These are phyloP conservation scores for Eupithecia dodoneata DNA, from an alignment of 2,888 invertebrate genomes.

Conservation along the genomic window DNA sequence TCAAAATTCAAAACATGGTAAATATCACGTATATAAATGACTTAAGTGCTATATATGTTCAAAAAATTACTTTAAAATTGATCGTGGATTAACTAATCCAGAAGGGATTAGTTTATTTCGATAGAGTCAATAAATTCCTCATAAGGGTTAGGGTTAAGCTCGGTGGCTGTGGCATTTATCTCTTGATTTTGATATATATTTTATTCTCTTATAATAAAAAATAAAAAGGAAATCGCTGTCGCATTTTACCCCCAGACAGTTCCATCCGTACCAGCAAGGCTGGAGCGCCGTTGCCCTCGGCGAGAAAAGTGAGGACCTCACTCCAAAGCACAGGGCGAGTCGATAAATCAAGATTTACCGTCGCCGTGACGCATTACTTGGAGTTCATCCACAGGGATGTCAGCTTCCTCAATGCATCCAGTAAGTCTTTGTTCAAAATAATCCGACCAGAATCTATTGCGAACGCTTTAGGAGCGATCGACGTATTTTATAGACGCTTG, in stretches of 20 bases:
- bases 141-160: too few species aligned
- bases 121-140: not conserved
- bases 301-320: constrained; percentile 62
- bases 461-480: not conserved
- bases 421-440: constrained; percentile 50
- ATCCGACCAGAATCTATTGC: constrained; percentile 7
- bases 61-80: not conserved
- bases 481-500: not conserved
- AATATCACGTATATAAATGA: too few species aligned
- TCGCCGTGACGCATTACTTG: constrained; percentile 60
- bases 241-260: constrained; percentile 41
- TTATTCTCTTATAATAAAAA: too few species aligned
- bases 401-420: constrained; percentile 59
- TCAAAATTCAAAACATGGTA: too few species aligned
- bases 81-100: not conserved
- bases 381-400: constrained; percentile 67
- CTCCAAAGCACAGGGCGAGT: constrained; percentile 65
- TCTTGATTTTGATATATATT: too few species aligned
- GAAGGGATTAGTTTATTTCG: not conserved
- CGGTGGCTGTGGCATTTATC: too few species aligned
- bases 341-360: constrained; percentile 58
- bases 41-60: not conserved
- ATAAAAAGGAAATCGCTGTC: not conserved
- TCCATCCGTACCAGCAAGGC: constrained; percentile 56
- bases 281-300: constrained; percentile 61